Conservation (phyloP, 2,888 invertebrate genomes). For the Choreutis nemorana region DNA sequence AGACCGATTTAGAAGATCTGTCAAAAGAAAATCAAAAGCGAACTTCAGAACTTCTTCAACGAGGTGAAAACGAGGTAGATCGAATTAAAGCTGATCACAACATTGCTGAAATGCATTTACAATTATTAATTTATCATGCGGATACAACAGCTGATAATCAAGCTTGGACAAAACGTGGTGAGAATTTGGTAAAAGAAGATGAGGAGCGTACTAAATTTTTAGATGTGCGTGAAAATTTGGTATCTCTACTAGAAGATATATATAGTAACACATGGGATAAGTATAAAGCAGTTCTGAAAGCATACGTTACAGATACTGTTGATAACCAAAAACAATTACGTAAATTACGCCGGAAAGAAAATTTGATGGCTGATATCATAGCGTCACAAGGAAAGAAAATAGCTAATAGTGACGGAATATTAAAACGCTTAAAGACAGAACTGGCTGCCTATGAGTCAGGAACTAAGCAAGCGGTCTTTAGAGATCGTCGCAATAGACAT, state of each 20-base stretch:
- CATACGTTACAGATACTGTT: constrained; percentile 39
- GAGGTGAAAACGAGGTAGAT: constrained; percentile 25
- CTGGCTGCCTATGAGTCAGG: constrained; percentile 50
- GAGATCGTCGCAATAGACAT: constrained; percentile 45
- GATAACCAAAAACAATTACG: constrained; percentile 49
- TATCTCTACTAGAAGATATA: constrained; percentile 39
- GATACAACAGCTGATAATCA: constrained; percentile 35
- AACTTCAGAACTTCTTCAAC: constrained; percentile 26
- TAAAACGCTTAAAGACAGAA: constrained; percentile 38
- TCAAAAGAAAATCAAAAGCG: constrained; percentile 31
- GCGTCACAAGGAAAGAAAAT: constrained; percentile 49
- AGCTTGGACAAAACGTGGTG: constrained; percentile 46
- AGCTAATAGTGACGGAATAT: constrained; percentile 37
- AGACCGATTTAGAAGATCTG: constrained; percentile 34
- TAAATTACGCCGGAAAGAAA: constrained; percentile 44
- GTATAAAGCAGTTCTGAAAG: constrained; percentile 42
- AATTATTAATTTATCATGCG: constrained; percentile 39
- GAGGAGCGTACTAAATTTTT: constrained; percentile 39
- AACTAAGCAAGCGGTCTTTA: constrained; percentile 46
- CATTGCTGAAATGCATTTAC: constrained; percentile 47
- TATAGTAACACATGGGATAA: constrained; percentile 46
- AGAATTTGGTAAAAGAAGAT: constrained; percentile 48
- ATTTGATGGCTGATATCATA: constrained; percentile 51
- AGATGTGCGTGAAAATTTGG: constrained; percentile 36
- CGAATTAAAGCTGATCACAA: constrained; percentile 31